Evolutionary conservation across 2,888 invertebrate species (phyloP).

Genomic region (Drosophila acutilabella): DNA sequence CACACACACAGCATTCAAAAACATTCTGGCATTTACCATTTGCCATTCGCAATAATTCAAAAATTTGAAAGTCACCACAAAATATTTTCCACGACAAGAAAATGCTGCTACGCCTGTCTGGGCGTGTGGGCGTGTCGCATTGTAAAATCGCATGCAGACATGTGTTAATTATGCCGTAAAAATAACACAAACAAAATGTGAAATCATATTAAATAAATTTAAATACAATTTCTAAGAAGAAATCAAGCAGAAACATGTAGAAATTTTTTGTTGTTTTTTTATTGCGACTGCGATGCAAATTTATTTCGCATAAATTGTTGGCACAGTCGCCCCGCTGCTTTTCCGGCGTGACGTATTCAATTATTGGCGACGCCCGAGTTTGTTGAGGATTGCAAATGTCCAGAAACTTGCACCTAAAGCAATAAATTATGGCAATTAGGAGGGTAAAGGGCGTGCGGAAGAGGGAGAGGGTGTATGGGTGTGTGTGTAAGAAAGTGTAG

Average conservation of each 20-base stretch:
- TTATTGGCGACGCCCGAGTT: conserved; percentile 50
- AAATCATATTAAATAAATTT: not conserved
- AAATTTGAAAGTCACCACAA: conserved; percentile 42
- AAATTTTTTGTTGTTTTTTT: conserved; percentile 14
- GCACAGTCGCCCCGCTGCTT: conserved; percentile 33
- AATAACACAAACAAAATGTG: not conserved
- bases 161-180: conserved; percentile 46
- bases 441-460: conserved; percentile 48
- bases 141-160: conserved; percentile 50
- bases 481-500: not conserved
- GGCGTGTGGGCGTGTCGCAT: conserved; percentile 52
- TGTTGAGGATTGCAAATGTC: conserved; percentile 29
- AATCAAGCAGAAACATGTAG: conserved; percentile 20
- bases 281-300: conserved; percentile 49
- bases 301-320: conserved; percentile 57
- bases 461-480: not conserved
- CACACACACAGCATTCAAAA: conserved; percentile 1
- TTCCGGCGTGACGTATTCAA: conserved; percentile 58
- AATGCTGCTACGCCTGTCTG: conserved; percentile 31
- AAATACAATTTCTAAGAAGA: conserved; percentile 21
- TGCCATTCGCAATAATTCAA: conserved; percentile 29
- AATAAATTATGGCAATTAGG: conserved; percentile 78
- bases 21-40: conserved; percentile 37
- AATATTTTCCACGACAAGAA: conserved; percentile 32
- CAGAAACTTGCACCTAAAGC: conserved; percentile 63